Conservation (phyloP, 2,797 vertebrate species). For the Sebastes diaconus region DNA sequence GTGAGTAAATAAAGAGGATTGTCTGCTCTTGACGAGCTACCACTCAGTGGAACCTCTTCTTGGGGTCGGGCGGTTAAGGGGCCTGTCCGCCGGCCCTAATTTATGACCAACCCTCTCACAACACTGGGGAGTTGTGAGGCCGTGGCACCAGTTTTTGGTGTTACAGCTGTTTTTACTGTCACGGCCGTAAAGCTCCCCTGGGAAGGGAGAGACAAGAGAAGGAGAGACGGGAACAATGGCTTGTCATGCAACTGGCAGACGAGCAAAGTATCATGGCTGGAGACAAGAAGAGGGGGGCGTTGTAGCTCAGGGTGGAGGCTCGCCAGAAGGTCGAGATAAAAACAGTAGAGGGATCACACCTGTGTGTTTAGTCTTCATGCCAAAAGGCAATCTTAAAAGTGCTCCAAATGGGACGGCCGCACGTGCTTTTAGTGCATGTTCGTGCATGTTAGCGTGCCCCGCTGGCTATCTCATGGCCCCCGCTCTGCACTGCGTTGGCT, state of each 20-base stretch:
- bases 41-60: constrained; percentile 47
- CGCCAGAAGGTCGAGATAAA: constrained; percentile 37
- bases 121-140: constrained; percentile 65
- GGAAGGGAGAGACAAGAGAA: constrained; percentile 55
- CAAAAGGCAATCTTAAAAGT: constrained; percentile 33
- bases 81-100: constrained; percentile 62
- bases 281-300: background rate
- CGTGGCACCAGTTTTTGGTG: constrained; percentile 70
- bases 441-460: too few relatives aligned
- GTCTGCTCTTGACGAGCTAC: constrained; percentile 47
- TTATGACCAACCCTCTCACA: constrained; percentile 75
- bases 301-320: constrained; percentile 18
- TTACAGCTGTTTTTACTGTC: constrained; percentile 84
- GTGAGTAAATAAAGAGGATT: constrained; percentile 63
- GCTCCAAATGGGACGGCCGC: too few relatives aligned
- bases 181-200: constrained; percentile 75
- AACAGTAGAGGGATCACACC: constrained; percentile 43
- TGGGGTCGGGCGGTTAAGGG: constrained; percentile 65
- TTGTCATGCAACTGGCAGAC: constrained; percentile 48
- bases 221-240: constrained; percentile 54
- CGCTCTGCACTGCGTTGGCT: too few relatives aligned
- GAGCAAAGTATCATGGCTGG: constrained; percentile 24
- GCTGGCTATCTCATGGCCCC: too few relatives aligned
- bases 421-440: too few relatives aligned
- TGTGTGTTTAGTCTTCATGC: constrained; percentile 36